These are phyloP conservation scores for Fabriciana adippe DNA, from an alignment of 2,888 invertebrate species.

Conservation along the genomic window DNA sequence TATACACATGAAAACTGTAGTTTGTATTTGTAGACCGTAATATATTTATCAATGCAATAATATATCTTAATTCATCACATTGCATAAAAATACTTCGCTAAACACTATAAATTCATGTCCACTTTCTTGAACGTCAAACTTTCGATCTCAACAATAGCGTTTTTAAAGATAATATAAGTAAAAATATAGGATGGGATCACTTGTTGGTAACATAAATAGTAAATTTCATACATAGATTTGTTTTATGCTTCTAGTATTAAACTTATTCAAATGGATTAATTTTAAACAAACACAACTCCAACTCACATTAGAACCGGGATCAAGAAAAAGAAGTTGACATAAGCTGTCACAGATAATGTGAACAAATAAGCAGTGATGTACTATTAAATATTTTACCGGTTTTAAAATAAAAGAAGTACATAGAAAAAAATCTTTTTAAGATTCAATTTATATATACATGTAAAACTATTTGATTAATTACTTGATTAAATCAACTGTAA, in stretches of 20 bases:
- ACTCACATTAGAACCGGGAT: constrained; percentile 79
- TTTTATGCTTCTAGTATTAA: constrained; percentile 47
- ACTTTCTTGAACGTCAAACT: constrained; percentile 63
- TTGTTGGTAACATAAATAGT: constrained; percentile 51
- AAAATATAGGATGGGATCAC: constrained; percentile 66
- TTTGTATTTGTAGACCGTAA: constrained; percentile 35
- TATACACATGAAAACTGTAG: constrained; percentile 32
- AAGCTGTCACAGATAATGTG: constrained; percentile 36
- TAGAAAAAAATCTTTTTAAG: background rate
- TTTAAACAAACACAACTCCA: constrained; percentile 61
- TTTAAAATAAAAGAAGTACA: constrained; percentile 22
- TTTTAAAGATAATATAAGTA: constrained; percentile 38
- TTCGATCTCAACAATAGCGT: constrained; percentile 43
- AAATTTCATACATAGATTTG: constrained; percentile 48
- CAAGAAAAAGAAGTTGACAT: constrained; percentile 72
- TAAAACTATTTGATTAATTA: no score
- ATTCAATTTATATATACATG: background rate
- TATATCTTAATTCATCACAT: constrained; percentile 5
- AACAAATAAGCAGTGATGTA: constrained; percentile 26
- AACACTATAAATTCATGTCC: constrained; percentile 54
- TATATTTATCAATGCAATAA: background rate
- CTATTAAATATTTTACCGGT: background rate
- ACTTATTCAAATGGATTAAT: constrained; percentile 69
- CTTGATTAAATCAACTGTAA: no score
- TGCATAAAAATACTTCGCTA: constrained; percentile 26